Base-by-base conservation (phyloP, 1,140 invertebrate genomes). In the Caerostris darwini region DNA sequence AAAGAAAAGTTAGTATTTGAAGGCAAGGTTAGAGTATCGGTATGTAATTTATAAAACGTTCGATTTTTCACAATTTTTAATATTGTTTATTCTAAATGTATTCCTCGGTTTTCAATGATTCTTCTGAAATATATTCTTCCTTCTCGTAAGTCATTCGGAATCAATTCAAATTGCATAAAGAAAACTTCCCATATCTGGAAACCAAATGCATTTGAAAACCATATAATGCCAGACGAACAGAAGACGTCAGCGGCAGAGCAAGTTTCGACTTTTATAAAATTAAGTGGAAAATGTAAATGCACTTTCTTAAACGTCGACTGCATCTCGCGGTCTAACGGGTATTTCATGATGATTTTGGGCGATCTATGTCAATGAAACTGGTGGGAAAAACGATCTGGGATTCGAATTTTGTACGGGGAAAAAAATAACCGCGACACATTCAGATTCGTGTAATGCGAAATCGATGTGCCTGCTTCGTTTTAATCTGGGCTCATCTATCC, bases 401-500 rank as follows among this genome's bases (percentile, higher is more conserved):
- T n/a, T 67, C 61, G 61, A 17, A 67, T 34, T 67, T 67, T 67
- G 34, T 12, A 0, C 61, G 0, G 5, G 61, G 12, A 6, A n/a
- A 14, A 67, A n/a, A 67, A 67, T 17, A 67, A 67, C 12, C 61
- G 61, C 17, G 61, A 67, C 61, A 67, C 61, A 67, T 67, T 67
- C n/a, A 14, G 61, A n/a, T 67, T 34, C 61, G 61, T 67, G 61
- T 67, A 67, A 67, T 67, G 61, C 61, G 61, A 67, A 67, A 67
- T 67, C 61, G 61, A 67, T 67, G 61, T 67, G 61, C 14, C 61
- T 67, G 61, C n/a, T 67, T 34, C 61, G 61, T 67, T 67, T 67
- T 67, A 67, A 67, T 67, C 61, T 67, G n/a, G n/a, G 61, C 61
- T 67, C 61, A 67, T 67, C 61, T 67, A 67, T 67, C 61, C 4